phyloP scores from a whole-genome alignment of 2,888 invertebrate genomes.

The Eumerus sabulonum region DNA sequence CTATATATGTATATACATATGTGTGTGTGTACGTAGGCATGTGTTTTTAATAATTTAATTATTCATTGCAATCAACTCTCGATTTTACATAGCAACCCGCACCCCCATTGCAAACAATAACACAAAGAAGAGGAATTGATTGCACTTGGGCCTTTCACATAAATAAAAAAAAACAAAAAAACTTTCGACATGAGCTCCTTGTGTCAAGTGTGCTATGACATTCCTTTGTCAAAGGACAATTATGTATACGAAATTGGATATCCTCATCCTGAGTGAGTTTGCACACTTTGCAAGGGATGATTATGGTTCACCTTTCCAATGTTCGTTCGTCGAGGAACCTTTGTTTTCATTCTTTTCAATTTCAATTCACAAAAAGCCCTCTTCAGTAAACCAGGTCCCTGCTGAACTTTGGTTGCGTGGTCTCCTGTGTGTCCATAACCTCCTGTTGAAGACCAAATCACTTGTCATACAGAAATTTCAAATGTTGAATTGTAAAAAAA shows the following conservation, averaged over 20 bases:
- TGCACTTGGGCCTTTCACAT: slow-evolving; percentile 55
- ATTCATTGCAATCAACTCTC: too few species aligned
- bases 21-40: too few species aligned
- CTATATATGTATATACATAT: too few species aligned
- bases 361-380: neutral
- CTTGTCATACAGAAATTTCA: too few species aligned
- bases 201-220: slow-evolving; percentile 58
- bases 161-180: neutral
- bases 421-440: too few species aligned
- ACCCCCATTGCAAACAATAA: slow-evolving; percentile 26
- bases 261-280: slow-evolving; percentile 48
- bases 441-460: too few species aligned
- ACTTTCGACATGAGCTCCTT: slow-evolving; percentile 27
- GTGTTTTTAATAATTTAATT: neutral
- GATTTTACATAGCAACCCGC: slow-evolving; percentile 28
- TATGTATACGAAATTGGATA: slow-evolving; percentile 61
- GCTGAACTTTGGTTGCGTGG: too few species aligned
- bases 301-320: slow-evolving; percentile 31
- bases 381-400: slow-evolving; percentile 1
- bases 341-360: slow-evolving; percentile 33
- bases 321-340: slow-evolving; percentile 17
- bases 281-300: slow-evolving; percentile 51
- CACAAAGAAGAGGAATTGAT: slow-evolving; percentile 39
- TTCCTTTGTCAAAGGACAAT: slow-evolving; percentile 65
- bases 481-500: too few species aligned